These are phyloP conservation scores for Megatriorchis doriae DNA, from an alignment of 2,113 vertebrate species.

Conservation along the genomic window DNA sequence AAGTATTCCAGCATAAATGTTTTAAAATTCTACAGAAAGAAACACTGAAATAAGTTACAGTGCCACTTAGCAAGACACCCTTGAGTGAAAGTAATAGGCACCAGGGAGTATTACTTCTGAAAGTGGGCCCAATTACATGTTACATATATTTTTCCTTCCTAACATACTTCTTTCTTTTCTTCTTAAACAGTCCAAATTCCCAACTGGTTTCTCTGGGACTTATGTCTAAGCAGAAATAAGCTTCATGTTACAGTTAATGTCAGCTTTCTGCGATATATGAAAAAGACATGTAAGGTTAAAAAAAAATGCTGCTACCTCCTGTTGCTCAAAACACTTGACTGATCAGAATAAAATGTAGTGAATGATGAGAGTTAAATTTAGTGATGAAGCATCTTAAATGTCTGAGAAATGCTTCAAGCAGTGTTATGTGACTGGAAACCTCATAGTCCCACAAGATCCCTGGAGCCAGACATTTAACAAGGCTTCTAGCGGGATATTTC, in stretches of 20 bases:
- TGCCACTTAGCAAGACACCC: slow-evolving; percentile 15
- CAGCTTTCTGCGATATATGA: not conserved
- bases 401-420: not conserved
- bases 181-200: not conserved
- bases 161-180: not conserved
- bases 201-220: not conserved
- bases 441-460: not conserved
- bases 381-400: not conserved
- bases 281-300: not conserved
- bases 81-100: slow-evolving; percentile 22
- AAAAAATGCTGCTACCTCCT: not conserved
- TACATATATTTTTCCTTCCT: not conserved
- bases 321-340: not conserved
- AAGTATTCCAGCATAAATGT: slow-evolving; percentile 58
- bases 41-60: slow-evolving; percentile 43
- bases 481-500: not conserved
- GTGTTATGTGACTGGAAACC: not conserved
- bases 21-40: slow-evolving; percentile 48
- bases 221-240: not conserved
- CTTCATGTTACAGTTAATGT: not conserved
- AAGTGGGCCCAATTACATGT: not conserved
- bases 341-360: not conserved
- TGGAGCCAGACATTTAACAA: not conserved
- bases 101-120: not conserved
- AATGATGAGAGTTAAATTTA: not conserved